phyloP scores from a whole-genome alignment of 2,888 invertebrate species.

The Plebejus melissa region DNA sequence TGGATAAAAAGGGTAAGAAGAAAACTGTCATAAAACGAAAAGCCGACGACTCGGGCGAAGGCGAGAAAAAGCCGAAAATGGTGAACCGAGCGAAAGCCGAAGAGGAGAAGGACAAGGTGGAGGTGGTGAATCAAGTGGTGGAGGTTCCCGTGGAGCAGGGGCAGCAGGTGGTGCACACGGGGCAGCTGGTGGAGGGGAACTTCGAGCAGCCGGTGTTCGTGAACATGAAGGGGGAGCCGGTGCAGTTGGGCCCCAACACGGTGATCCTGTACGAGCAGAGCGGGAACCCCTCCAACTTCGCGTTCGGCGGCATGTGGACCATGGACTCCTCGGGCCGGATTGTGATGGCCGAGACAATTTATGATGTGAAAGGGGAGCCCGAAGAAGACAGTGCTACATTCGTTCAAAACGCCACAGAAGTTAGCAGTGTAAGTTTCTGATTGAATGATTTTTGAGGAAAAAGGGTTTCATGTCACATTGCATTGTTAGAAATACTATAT shows the following conservation, averaged over 20 bases:
- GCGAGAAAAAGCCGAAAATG: constrained; percentile 70
- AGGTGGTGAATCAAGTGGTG: constrained; percentile 66
- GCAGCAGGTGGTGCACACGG: constrained; percentile 70
- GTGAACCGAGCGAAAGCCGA: constrained; percentile 56
- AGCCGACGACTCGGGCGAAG: constrained; percentile 64
- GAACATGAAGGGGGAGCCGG: constrained; percentile 74
- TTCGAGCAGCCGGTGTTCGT: constrained; percentile 75
- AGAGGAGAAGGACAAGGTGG: constrained; percentile 64
- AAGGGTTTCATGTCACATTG: neutral
- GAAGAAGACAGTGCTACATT: constrained; percentile 66
- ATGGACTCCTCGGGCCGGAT: constrained; percentile 72
- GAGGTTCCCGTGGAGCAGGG: constrained; percentile 72
- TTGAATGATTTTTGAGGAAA: neutral
- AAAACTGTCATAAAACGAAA: constrained; percentile 73
- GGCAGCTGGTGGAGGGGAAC: constrained; percentile 69
- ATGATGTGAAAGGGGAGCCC: constrained; percentile 73
- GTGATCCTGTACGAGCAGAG: constrained; percentile 74
- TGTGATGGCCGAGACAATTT: constrained; percentile 75
- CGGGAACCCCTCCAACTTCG: constrained; percentile 69
- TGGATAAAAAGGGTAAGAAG: constrained; percentile 77
- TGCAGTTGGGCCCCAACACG: constrained; percentile 71
- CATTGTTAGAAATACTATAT: neutral
- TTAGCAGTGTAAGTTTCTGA: constrained; percentile 55
- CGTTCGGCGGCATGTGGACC: constrained; percentile 75
- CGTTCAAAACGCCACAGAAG: constrained; percentile 65